Conservation (phyloP, 1,140 invertebrate species). For the Zelostemma sp. region DNA sequence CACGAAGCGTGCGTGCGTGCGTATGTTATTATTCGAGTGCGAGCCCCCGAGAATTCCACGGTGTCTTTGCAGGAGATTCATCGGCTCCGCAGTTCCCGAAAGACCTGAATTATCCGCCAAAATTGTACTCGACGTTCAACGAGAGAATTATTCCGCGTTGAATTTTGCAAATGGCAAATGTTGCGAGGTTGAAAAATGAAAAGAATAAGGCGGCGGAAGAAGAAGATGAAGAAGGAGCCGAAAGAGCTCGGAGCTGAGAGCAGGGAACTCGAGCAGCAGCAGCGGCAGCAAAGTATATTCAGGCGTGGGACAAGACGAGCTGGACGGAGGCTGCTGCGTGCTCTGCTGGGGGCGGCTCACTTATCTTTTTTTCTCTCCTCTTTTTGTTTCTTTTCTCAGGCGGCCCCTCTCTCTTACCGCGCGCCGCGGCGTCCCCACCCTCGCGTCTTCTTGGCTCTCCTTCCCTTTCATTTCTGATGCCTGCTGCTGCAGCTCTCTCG, state of each 20-base stretch:
- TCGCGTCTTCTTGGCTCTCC: slow-evolving; percentile 6
- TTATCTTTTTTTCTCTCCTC: slow-evolving; percentile 50
- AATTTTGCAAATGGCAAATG: too few species aligned
- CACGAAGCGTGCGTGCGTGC: not conserved
- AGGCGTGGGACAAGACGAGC: slow-evolving; percentile 58
- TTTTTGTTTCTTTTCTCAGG: slow-evolving; percentile 38
- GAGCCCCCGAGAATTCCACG: too few species aligned
- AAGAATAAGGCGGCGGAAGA: too few species aligned
- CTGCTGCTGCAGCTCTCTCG: not conserved
- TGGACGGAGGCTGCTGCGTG: slow-evolving; percentile 52
- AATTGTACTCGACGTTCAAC: too few species aligned
- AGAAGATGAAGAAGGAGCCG: too few species aligned
- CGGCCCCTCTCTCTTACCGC: slow-evolving; percentile 11
- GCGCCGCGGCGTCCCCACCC: slow-evolving; percentile 19
- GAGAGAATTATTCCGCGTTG: too few species aligned
- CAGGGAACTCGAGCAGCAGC: slow-evolving; percentile 53
- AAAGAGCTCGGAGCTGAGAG: too few species aligned
- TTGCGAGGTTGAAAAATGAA: too few species aligned
- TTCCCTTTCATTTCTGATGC: slow-evolving; percentile 19
- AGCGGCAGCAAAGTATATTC: slow-evolving; percentile 50
- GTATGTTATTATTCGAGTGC: too few species aligned
- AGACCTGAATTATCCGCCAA: too few species aligned
- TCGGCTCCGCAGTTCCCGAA: too few species aligned
- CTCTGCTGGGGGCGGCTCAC: slow-evolving; percentile 66
- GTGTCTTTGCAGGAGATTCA: too few species aligned